These are phyloP conservation scores for Sebastes vulpes DNA, from an alignment of 2,797 vertebrate genomes.

Conservation along the genomic window DNA sequence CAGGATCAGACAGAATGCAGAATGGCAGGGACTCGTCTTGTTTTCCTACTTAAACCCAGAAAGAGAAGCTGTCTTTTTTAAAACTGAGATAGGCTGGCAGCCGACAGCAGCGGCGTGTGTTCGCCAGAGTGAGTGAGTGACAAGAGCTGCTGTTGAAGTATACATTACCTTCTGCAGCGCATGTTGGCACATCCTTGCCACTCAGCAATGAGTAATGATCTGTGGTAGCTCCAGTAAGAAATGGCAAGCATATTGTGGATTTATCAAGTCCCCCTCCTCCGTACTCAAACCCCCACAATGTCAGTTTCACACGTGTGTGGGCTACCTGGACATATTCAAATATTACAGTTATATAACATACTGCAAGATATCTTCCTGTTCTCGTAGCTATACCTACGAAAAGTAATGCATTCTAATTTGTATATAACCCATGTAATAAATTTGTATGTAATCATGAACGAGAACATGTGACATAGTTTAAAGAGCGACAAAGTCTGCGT, in stretches of 20 bases:
- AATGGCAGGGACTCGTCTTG: conserved; percentile 4
- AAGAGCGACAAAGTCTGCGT: background rate
- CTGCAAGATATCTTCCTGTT: background rate
- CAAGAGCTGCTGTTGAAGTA: conserved; percentile 36
- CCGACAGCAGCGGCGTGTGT: conserved; percentile 12
- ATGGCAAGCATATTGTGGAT: background rate
- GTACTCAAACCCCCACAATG: background rate
- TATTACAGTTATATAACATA: background rate
- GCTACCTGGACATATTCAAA: background rate
- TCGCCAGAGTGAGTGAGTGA: conserved; percentile 33
- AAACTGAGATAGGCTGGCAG: conserved; percentile 23
- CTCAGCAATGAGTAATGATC: conserved; percentile 45
- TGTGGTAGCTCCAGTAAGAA: conserved; percentile 13
- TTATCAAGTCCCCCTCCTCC: background rate
- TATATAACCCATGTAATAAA: background rate
- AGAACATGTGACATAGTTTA: fast-evolving
- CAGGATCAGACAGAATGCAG: conserved; percentile 43
- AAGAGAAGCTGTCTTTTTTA: conserved; percentile 15
- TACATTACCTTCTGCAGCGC: conserved; percentile 26
- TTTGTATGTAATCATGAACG: background rate
- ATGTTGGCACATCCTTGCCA: conserved; percentile 18
- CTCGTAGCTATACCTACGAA: background rate
- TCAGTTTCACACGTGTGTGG: background rate
- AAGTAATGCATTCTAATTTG: background rate
- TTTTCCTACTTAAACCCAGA: conserved; percentile 20